A percentile compares a stretch with the other conserved stretches of the same genome.
phyloP scores from a whole-genome alignment of 2,888 invertebrate species.

The Amphimallon solstitiale region DNA sequence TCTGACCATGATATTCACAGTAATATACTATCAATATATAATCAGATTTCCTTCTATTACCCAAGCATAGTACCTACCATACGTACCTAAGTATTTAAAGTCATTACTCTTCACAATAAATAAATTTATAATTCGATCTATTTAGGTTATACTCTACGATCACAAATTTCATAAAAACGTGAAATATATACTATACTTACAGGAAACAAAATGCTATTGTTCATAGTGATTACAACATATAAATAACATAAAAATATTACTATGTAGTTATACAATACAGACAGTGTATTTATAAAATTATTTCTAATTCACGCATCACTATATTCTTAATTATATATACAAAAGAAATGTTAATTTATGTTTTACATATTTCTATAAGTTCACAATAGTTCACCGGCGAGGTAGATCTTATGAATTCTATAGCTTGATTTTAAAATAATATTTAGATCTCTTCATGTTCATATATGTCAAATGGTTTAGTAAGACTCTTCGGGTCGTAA shows the following conservation, averaged over 20 bases:
- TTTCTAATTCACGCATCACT: slow-evolving; percentile 13
- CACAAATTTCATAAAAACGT: slow-evolving; percentile 19
- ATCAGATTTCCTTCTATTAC: neutral
- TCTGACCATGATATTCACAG: too few species aligned
- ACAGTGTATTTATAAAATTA: slow-evolving; percentile 10
- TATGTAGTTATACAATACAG: neutral
- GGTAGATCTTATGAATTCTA: slow-evolving; percentile 3
- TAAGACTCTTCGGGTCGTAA: too few species aligned
- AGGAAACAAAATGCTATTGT: too few species aligned
- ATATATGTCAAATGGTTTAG: too few species aligned
- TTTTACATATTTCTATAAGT: neutral
- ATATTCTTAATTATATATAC: slow-evolving; percentile 10
- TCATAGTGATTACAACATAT: slow-evolving; percentile 21
- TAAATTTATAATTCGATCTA: neutral
- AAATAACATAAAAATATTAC: slow-evolving; percentile 15
- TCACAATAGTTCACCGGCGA: neutral
- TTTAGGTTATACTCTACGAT: slow-evolving; percentile 23
- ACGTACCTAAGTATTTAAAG: too few species aligned
- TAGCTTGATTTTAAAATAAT: neutral
- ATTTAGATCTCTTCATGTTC: too few species aligned
- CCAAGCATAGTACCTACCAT: neutral
- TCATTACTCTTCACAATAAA: neutral
- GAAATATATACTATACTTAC: slow-evolving; percentile 11
- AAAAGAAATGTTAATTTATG: neutral
- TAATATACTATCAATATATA: too few species aligned